Evolutionary conservation across 2,888 invertebrate species (phyloP).

Genomic region (Ceratothoa steindachneri): DNA sequence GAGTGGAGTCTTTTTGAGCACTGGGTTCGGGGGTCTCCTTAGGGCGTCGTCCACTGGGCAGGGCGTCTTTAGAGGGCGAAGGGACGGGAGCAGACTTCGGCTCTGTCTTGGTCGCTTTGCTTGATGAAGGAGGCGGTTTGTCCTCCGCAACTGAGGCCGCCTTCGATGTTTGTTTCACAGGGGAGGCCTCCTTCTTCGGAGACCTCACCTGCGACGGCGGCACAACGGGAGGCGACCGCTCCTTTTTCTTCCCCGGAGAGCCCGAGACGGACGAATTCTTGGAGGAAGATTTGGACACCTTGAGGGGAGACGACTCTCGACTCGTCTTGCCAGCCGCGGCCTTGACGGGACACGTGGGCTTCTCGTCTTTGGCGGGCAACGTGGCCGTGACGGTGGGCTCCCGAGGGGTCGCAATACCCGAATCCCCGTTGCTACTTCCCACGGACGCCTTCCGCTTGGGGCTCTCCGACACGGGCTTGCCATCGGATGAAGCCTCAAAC

Average conservation of each 20-base stretch:
- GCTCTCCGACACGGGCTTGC: constrained; percentile 25
- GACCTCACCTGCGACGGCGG: too few species aligned
- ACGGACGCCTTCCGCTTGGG: neutral
- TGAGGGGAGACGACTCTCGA: constrained; percentile 4
- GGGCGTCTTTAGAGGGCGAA: neutral
- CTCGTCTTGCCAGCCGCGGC: neutral
- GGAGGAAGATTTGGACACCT: constrained; percentile 13
- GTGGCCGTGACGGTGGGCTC: neutral
- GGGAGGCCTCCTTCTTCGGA: constrained; percentile 26
- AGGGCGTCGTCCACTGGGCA: neutral
- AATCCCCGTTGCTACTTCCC: neutral
- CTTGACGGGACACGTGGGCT: neutral
- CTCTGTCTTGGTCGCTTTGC: too few species aligned
- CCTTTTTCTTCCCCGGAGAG: constrained; percentile 2
- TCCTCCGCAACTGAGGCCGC: neutral
- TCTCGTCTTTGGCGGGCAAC: constrained; percentile 16
- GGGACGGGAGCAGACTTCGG: neutral
- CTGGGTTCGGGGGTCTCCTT: neutral
- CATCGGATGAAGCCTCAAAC: constrained; percentile 35
- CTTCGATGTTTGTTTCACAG: constrained; percentile 11
- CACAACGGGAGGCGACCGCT: neutral
- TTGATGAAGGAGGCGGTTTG: neutral
- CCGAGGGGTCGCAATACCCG: neutral
- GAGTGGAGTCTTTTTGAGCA: neutral
- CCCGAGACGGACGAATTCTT: constrained; percentile 11